Evolutionary conservation across 2,113 vertebrate genomes (phyloP), one percentile per base, ranked within the genome.

Genomic region (Ifrita kowaldi): DNA sequence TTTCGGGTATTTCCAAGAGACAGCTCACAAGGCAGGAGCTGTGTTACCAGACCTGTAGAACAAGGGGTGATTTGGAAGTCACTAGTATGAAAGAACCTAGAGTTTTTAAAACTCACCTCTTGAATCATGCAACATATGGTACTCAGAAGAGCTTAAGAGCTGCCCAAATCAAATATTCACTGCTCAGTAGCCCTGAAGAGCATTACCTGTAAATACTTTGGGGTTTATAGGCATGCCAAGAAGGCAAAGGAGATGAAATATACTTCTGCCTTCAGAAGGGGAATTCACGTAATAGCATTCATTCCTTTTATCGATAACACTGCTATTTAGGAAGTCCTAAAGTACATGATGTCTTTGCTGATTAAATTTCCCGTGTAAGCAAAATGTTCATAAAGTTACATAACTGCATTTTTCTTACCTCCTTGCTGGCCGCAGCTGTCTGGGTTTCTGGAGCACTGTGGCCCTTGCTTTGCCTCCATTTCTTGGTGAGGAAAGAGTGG

Each of bases 341-440:
- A 92, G 95, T 89, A 95, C 91, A 82, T 13, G n/a, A 84, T 95
- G 88, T 94, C 78, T 95, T 93, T 70, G 86, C 75, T 95, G 95
- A 95, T 97, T 96, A 94, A 69, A 94, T 95, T 96, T 97, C 91
- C 88, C 70, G 57, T 90, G 86, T 68, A 93, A 95, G 84, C 62
- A 92, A 96, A 94, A 49, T 21, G 57, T 57, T 91, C 69, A 63
- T 75, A n/a, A 95, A 82, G 64, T 95, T 96, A 90, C 74, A 33
- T 87, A 95, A 94, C 33, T 42, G 57, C 87, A 46, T 89, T 95
- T 94, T 96, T 84, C 79, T 74, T 91, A 60, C 77, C 37, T 93
- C 55, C 35, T 41, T 82, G 21, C 83, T 92, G 91, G 64, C 88
- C 84, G 70, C n/a, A 53, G 63, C 49, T 70, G 22, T 41, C 47